phyloP scores from a whole-genome alignment of 2,797 vertebrate genomes.

The Fistularia commersonii region DNA sequence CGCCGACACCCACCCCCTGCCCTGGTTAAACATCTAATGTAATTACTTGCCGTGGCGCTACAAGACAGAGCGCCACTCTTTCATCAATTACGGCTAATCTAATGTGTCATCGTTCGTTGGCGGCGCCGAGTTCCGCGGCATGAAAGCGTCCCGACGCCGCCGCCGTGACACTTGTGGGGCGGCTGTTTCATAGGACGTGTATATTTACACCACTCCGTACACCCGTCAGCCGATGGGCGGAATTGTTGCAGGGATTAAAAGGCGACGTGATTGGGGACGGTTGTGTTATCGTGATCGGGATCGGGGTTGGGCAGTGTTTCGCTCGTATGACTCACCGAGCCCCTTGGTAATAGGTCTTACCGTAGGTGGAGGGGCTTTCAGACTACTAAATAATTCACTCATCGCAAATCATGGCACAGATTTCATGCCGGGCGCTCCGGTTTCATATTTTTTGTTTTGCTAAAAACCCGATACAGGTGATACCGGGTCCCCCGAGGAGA shows the following conservation, averaged over 20 bases:
- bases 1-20: too few species aligned
- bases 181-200: too few species aligned
- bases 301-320: too few species aligned
- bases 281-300: too few species aligned
- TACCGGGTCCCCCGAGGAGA: slow-evolving; percentile 45
- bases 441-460: slow-evolving; percentile 63
- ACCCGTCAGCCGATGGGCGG: too few species aligned
- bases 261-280: too few species aligned
- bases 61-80: background rate
- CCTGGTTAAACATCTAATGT: background rate
- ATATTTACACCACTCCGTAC: too few species aligned
- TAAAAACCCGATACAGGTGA: slow-evolving; percentile 54
- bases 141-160: too few species aligned
- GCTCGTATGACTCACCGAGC: slow-evolving; percentile 46
- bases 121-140: too few species aligned
- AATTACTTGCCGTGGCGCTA: background rate
- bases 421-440: slow-evolving; percentile 53
- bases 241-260: too few species aligned
- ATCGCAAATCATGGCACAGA: slow-evolving; percentile 58
- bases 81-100: slow-evolving; percentile 6
- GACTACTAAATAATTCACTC: slow-evolving; percentile 72
- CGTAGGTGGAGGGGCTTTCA: slow-evolving; percentile 60
- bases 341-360: slow-evolving; percentile 53
- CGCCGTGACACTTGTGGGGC: too few species aligned
- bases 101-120: background rate